phyloP scores from a whole-genome alignment of 2,888 invertebrate genomes.

The Ochlodes sylvanus region DNA sequence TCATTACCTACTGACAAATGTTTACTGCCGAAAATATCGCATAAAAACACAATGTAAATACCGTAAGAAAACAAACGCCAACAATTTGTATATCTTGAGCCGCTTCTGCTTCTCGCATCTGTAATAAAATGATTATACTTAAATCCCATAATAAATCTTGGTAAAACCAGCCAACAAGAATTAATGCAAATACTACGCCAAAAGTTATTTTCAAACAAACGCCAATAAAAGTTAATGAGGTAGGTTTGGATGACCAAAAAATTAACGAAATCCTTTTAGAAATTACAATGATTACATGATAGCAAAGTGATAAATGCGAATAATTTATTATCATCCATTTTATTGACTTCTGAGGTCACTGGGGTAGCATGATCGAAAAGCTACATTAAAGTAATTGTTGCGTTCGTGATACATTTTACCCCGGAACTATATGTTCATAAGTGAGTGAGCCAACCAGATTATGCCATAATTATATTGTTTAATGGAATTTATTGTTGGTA shows the following conservation, averaged over 20 bases:
- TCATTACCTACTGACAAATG: too few species aligned
- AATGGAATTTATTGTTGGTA: too few species aligned
- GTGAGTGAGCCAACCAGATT: too few species aligned
- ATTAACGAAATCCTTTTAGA: neutral
- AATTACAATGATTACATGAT: neutral
- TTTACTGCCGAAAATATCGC: too few species aligned
- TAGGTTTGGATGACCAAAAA: neutral
- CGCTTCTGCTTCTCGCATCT: neutral
- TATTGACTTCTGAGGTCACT: neutral
- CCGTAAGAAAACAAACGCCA: too few species aligned
- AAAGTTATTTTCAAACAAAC: neutral
- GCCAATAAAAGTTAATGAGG: neutral
- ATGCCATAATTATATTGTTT: too few species aligned
- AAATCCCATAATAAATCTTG: neutral
- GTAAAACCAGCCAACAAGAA: neutral
- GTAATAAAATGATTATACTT: neutral
- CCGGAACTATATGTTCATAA: too few species aligned
- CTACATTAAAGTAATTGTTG: too few species aligned
- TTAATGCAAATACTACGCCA: neutral
- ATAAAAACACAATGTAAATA: too few species aligned
- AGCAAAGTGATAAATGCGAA: neutral
- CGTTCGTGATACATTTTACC: too few species aligned
- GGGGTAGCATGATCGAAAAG: too few species aligned
- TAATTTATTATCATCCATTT: neutral
- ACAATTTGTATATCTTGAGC: too few species aligned